Conservation (phyloP, 2,888 invertebrate genomes). For the Pelosia muscerda region DNA sequence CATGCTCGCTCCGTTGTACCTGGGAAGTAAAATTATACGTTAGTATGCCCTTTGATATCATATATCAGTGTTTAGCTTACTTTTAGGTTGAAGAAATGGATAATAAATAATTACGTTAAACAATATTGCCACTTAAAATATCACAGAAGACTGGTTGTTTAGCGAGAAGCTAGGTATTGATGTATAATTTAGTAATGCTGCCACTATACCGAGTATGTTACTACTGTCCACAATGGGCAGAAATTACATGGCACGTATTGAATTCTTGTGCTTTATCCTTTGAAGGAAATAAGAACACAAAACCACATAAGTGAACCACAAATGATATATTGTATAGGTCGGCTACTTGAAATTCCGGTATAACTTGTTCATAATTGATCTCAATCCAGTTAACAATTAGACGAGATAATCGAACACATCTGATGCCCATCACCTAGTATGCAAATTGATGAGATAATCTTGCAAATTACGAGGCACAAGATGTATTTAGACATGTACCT, state of each 20-base stretch:
- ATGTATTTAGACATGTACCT: neutral
- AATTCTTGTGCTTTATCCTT: too few species aligned
- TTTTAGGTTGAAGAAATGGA: neutral
- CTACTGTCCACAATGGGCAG: too few species aligned
- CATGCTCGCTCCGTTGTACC: conserved; percentile 98
- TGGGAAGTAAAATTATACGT: conserved; percentile 69
- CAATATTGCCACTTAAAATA: neutral
- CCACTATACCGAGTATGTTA: too few species aligned
- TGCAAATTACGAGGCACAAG: neutral
- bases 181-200: too few species aligned
- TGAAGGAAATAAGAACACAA: too few species aligned
- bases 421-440: neutral
- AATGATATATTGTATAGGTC: neutral
- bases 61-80: neutral
- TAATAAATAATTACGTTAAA: neutral
- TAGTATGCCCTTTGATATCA: neutral
- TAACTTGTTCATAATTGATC: conserved; percentile 1
- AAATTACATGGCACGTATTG: too few species aligned
- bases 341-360: neutral
- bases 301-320: neutral
- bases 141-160: neutral
- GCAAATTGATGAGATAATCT: neutral
- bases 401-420: neutral
- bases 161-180: neutral
- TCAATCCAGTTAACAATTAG: neutral